Conservation (phyloP, 2,888 invertebrate genomes). For the Bellardia pandia region DNA sequence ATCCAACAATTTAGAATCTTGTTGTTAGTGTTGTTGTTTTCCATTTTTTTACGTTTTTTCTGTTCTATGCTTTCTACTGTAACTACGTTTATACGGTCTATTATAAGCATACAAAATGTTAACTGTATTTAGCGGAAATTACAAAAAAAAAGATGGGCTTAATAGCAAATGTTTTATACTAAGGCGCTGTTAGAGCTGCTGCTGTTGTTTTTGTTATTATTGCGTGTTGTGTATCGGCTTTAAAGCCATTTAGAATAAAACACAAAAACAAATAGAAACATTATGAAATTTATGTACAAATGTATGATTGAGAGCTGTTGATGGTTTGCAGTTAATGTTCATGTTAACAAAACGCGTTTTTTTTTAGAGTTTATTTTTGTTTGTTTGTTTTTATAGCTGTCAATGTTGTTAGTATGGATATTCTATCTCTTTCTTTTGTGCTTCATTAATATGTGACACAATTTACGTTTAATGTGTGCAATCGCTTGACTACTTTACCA, state of each 20-base stretch:
- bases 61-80: slow-evolving; percentile 37
- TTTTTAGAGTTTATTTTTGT: background rate
- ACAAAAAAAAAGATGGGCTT: slow-evolving; percentile 37
- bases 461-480: slow-evolving; percentile 65
- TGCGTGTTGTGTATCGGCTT: background rate
- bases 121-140: slow-evolving; percentile 71
- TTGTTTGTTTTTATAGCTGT: slow-evolving; percentile 32
- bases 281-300: slow-evolving; percentile 6
- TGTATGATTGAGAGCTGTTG: background rate
- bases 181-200: slow-evolving; percentile 27
- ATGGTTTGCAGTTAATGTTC: slow-evolving; percentile 16
- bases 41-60: background rate
- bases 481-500: slow-evolving; percentile 32
- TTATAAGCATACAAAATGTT: slow-evolving; percentile 53
- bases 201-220: slow-evolving; percentile 4
- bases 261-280: slow-evolving; percentile 30
- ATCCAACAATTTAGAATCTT: slow-evolving; percentile 37
- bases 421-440: slow-evolving; percentile 32
- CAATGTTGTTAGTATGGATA: slow-evolving; percentile 3
- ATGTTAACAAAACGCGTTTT: slow-evolving; percentile 49
- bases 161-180: slow-evolving; percentile 26
- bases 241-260: slow-evolving; percentile 21
- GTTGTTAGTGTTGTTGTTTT: slow-evolving; percentile 5
- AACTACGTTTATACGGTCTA: slow-evolving; percentile 48
- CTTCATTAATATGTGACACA: slow-evolving; percentile 75